A percentile compares a stretch with the other conserved stretches of the same genome.
phyloP scores from a whole-genome alignment of 2,888 invertebrate genomes.

The Sarcophaga rosellei region DNA sequence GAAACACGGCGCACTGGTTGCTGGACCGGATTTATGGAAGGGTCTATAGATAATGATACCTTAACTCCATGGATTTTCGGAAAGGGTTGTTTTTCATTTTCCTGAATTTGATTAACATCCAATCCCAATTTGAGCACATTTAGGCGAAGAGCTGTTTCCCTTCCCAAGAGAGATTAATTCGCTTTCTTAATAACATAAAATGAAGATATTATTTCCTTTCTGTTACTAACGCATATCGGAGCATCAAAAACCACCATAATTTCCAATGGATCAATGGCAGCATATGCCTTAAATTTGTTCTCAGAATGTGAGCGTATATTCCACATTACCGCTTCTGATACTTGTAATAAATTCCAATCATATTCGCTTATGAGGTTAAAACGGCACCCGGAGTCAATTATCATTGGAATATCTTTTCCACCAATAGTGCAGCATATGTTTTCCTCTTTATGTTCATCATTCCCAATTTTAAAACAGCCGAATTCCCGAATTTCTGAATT shows the following conservation, averaged over 20 bases:
- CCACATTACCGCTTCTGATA: constrained; percentile 45
- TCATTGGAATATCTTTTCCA: constrained; percentile 29
- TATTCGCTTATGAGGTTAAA: constrained; percentile 54
- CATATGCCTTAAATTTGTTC: constrained; percentile 2
- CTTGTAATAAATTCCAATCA: constrained; percentile 42
- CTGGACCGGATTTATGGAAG: constrained; percentile 41
- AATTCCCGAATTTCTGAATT: constrained; percentile 25
- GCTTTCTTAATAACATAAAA: constrained; percentile 65
- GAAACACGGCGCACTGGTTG: constrained; percentile 71
- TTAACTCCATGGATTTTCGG: constrained; percentile 30
- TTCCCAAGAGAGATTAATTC: constrained; percentile 63
- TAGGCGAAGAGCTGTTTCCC: constrained; percentile 61
- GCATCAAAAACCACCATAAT: constrained; percentile 49
- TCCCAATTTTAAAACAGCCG: constrained; percentile 46
- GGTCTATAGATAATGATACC: constrained; percentile 26
- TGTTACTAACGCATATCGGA: constrained; percentile 15
- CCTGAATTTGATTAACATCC: constrained; percentile 13
- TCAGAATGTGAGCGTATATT: constrained; percentile 48
- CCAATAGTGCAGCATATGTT: constrained; percentile 40
- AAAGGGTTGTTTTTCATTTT: constrained; percentile 48
- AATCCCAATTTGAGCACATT: constrained; percentile 48
- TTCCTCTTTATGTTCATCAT: constrained; percentile 31
- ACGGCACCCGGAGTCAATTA: constrained; percentile 35
- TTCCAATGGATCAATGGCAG: not conserved
- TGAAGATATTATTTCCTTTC: constrained; percentile 43